Base-by-base conservation (phyloP, 2,888 invertebrate genomes). In the Anorthoa munda region DNA sequence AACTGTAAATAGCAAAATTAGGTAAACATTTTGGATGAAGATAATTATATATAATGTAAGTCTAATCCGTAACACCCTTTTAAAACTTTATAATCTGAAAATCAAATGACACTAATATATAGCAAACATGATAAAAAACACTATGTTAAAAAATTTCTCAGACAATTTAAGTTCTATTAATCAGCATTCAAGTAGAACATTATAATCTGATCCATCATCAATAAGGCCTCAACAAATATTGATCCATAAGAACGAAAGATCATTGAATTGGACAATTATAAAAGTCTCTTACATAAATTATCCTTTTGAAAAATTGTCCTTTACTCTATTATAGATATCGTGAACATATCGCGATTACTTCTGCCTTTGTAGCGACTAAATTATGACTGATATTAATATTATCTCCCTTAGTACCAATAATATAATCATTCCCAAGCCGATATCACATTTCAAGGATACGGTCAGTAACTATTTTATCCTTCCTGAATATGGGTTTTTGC, bases 181-280 rank as follows among this genome's bases (percentile, higher is more conserved):
- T 51, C 31, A 61, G 58, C n/a, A 67, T 68, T 51, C 13, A 21
- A 51, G 23, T 45, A 51, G 3, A 4, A 39, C 23, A 59, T 26
- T 45, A 17, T 46, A 56, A 31, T 56, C 4, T 2, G 23, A 23
- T 51, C 21, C 2, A 13, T 58, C 58, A 59, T 13, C 46, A 45
- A n/a, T 48, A 15, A 48, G 13, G 17, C 4, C 2, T 31, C 46
- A 31, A 23, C 17, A 45, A 72, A 72, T 61, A 77, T 66, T 53
- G 23, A 72, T 46, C 23, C 26, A 56, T 45, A 12, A 4, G 5
- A 31, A 23, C 46, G 31, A 31, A n/a, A 58, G 23, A 58, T 65
- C n/a, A 59, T 51, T 66, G 12, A 46, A 51, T 50, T 21, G 12
- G n/a, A 15, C 59, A 60, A 31, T 45, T 17, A 26, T 23, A 65